phyloP scores from a whole-genome alignment of 2,797 vertebrate genomes.

The Psittacula echo region DNA sequence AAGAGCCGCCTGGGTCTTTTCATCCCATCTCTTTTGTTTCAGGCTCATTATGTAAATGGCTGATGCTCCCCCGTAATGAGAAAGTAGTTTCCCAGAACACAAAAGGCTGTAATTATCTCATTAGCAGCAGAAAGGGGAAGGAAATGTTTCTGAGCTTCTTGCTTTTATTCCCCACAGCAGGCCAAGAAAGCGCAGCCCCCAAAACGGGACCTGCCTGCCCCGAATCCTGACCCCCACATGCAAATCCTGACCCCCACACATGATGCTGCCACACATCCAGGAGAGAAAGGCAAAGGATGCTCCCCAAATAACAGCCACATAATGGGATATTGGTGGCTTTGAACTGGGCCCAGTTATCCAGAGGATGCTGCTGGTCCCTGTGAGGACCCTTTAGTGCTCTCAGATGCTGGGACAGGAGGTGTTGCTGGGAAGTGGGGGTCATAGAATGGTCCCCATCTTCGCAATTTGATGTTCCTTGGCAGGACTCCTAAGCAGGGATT shows the following conservation, averaged over 20 bases:
- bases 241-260: background rate
- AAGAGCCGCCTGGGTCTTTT: slow-evolving; percentile 33
- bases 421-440: background rate
- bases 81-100: slow-evolving; percentile 64
- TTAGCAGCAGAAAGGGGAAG: slow-evolving; percentile 58
- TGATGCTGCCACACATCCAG: background rate
- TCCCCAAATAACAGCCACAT: background rate
- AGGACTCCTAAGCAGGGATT: background rate
- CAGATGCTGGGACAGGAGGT: background rate
- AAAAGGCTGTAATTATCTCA: slow-evolving; percentile 72
- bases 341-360: background rate
- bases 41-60: slow-evolving; percentile 68
- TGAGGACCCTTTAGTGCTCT: background rate
- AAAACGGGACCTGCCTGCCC: background rate
- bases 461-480: accelerated
- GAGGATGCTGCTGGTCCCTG: background rate
- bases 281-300: background rate
- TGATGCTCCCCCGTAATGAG: slow-evolving; percentile 58
- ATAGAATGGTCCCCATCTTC: background rate
- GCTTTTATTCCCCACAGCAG: slow-evolving; percentile 44
- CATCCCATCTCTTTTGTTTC: slow-evolving; percentile 59
- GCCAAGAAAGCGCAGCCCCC: background rate
- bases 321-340: background rate
- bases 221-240: background rate
- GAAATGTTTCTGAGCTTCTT: slow-evolving; percentile 8